Percentiles rank a stretch among this genome's conserved stretches.
These are phyloP conservation scores for Caenorhabditis sp. DNA, from an alignment of 2,888 invertebrate genomes.

Conservation along the genomic window DNA sequence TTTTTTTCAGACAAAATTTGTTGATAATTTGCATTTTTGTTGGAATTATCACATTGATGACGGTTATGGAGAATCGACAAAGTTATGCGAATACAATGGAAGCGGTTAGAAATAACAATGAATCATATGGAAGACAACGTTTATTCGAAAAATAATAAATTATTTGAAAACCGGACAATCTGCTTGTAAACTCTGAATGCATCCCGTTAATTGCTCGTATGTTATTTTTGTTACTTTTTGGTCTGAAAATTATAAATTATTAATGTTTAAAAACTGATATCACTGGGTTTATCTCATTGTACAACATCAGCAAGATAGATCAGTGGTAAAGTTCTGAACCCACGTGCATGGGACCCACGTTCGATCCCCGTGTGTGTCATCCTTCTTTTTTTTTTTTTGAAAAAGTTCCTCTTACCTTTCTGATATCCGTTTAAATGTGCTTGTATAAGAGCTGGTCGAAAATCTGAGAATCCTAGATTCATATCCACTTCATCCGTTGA, in stretches of 20 bases:
- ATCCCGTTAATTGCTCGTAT: conserved; percentile 46
- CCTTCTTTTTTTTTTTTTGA: no score
- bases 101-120: neutral
- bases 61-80: neutral
- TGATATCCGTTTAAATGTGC: conserved; percentile 40
- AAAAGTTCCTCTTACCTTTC: conserved; percentile 8
- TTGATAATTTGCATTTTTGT: neutral
- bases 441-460: conserved; percentile 49
- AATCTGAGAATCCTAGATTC: conserved; percentile 60
- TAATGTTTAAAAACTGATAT: no score
- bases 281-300: no score
- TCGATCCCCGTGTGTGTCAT: no score
- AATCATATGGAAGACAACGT: neutral
- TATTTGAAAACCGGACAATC: conserved; percentile 16
- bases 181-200: conserved; percentile 27
- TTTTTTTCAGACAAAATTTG: no score
- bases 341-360: no score
- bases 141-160: neutral
- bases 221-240: conserved; percentile 47
- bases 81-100: neutral
- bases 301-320: no score
- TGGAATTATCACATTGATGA: neutral
- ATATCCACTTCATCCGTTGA: conserved; percentile 47
- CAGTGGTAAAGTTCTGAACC: no score
- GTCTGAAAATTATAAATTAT: no score